Evolutionary conservation across 1,140 invertebrate species (phyloP).

Genomic region (Phymorhynchus buccinoides): DNA sequence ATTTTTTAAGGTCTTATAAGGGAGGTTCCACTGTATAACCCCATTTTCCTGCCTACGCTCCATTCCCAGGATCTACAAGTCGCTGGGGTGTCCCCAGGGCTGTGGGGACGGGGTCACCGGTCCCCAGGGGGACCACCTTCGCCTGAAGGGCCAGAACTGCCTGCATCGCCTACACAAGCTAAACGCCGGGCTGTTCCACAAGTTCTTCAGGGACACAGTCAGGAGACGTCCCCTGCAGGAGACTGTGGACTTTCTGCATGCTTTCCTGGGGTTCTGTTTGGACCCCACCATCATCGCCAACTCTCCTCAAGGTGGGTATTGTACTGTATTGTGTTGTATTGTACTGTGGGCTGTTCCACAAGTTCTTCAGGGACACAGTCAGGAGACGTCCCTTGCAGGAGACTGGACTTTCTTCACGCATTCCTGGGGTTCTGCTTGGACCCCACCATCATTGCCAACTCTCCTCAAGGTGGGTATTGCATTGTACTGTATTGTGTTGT

Average conservation of each 20-base stretch:
- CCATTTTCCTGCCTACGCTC: neutral
- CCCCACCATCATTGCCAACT: conserved; percentile 77
- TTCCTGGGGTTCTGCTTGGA: conserved; percentile 96
- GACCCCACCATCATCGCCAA: conserved; percentile 81
- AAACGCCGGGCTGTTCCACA: conserved; percentile 76
- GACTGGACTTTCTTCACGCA: conserved; percentile 93
- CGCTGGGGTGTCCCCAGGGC: conserved; percentile 93
- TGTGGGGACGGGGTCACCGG: conserved; percentile 87
- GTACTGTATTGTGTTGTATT: too few relatives aligned
- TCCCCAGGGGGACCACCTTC: conserved; percentile 75
- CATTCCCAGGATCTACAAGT: conserved; percentile 82
- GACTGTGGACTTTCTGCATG: conserved; percentile 94
- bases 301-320: conserved; percentile 55
- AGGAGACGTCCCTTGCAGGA: conserved; percentile 84
- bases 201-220: conserved; percentile 85
- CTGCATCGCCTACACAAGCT: conserved; percentile 80
- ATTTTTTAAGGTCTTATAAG: too few relatives aligned
- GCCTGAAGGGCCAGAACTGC: conserved; percentile 89
- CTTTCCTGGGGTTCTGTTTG: conserved; percentile 94
- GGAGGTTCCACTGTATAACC: too few relatives aligned
- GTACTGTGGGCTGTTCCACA: too few relatives aligned
- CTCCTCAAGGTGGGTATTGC: conserved; percentile 58
- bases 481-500: too few relatives aligned
- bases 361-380: conserved; percentile 85
- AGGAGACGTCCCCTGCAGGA: conserved; percentile 84